Evolutionary conservation across 2,797 vertebrate species (phyloP), one percentile per base, ranked within the genome.

Genomic region (Tragopan temminckii): DNA sequence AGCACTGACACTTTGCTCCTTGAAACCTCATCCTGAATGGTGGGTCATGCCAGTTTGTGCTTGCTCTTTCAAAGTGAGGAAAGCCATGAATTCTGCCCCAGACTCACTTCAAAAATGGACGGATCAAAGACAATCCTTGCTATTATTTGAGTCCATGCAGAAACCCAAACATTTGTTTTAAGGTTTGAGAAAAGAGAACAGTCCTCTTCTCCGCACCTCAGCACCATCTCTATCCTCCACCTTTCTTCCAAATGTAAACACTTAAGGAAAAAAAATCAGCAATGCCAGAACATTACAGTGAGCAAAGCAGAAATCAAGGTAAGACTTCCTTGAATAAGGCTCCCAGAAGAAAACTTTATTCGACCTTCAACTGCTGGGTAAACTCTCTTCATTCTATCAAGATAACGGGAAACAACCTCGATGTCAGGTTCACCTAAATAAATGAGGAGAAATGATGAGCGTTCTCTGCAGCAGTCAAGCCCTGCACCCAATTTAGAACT

Each of bases 311-410:
- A 93, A 72, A 97, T 58, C 46, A 98, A 75, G 85, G 75, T 59
- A 46, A 97, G 72, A 42, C 91, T 96, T 92, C 90, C 96, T 87
- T 92, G 75, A 36, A 3, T 77, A 21, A 87, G 53, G 40, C 55
- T 96, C 90, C 85, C 98, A 57, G 95, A 90, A 72, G 97, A 97
- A 97, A 99, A 96, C 42, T 77, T 98, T 85, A 99, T 98, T 42
- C 99, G 98, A 59, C 98, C 99, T 96, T 99, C 99, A 19, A 99
- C 92, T 19, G 97, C 94, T 25, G 99, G 98, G 89, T 98, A 98
- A 83, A 99, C 96, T 46, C 89, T 97, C 94, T 97, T 88, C 93
- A 98, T 98, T 88, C 98, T 97, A 10, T 48, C 13, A 91, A 99
- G 98, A 96, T 98, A 99, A 53, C 77, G 92, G 23, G 98, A 97